Evolutionary conservation across 2,888 invertebrate genomes (phyloP), one percentile per base, ranked within the genome.

Genomic region (Orthosia incerta): DNA sequence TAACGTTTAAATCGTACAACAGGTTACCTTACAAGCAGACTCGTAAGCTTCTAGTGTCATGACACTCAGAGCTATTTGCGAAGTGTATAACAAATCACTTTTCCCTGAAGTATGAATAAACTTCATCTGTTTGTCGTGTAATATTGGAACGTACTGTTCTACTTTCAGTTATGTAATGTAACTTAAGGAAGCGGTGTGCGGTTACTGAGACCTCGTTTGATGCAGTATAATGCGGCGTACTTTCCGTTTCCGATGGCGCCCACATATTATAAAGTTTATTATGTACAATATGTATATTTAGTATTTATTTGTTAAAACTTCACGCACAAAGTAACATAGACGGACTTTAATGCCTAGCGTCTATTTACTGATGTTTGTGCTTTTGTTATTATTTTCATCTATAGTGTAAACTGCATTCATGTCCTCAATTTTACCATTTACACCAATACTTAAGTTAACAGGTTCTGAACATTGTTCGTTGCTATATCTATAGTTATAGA

Each of bases 111-210:
- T 50, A 20, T 20, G 1, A 51, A 73, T 59, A 15, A 56, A 45
- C 39, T n/a, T 45, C 15, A 45, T 16, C 39, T 15, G 39, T n/a
- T 9, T 2, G 68, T 31, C 53, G 20, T 26, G 0, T 51, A 13
- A 23, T 26, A 61, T 60, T 55, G 11, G 31, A 66, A 46, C 62
- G 67, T 51, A 59, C 31, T 59, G 50, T 46, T 18, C 61, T 16
- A 63, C 73, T 53, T 72, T 48, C 3, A 26, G 50, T 80, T 80
- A 80, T 20, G 18, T 74, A 74, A 80, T n/a, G 9, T 11, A 18
- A 18, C 15, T 51, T 26, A 23, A 78, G 53, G 75, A 78, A 78
- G 50, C 18, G 0, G 20, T 23, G 4, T 18, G 46, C 5, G n/a
- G 12, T 74, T n/a, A 46, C 55, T 13, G n/a, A 72, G 61, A 74